Percentiles rank a stretch among this genome's conserved stretches.
Evolutionary conservation across 2,797 vertebrate genomes (phyloP).

Genomic region (Acridotheres tristis): DNA sequence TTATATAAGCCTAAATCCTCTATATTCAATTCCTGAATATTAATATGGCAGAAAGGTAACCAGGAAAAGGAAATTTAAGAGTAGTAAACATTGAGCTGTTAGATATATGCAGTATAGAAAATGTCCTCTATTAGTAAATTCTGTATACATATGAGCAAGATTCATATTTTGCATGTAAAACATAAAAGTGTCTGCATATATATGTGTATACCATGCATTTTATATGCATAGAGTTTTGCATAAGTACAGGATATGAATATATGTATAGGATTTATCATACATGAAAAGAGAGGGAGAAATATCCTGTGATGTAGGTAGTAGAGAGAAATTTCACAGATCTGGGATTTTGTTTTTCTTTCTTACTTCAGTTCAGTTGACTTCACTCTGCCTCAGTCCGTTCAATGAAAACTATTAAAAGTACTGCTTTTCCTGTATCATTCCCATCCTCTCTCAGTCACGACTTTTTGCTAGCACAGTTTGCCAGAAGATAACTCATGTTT

Average conservation of each 20-base stretch:
- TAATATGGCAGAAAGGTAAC: neutral
- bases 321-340: neutral
- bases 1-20: neutral
- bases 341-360: neutral
- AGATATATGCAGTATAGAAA: neutral
- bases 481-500: constrained; percentile 38
- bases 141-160: neutral
- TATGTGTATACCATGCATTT: neutral
- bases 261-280: neutral
- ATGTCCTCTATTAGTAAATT: neutral
- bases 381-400: neutral
- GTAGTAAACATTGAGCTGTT: neutral
- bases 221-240: neutral
- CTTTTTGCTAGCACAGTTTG: neutral
- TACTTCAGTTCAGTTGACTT: neutral
- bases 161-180: neutral
- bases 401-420: neutral
- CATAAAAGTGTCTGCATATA: neutral
- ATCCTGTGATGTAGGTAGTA: neutral
- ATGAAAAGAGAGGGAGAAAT: neutral
- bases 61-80: neutral
- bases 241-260: neutral
- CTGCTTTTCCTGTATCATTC: neutral
- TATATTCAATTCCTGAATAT: neutral
- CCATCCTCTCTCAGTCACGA: neutral